phyloP scores from a whole-genome alignment of 2,888 invertebrate genomes.

The Podotricha telesiphe region DNA sequence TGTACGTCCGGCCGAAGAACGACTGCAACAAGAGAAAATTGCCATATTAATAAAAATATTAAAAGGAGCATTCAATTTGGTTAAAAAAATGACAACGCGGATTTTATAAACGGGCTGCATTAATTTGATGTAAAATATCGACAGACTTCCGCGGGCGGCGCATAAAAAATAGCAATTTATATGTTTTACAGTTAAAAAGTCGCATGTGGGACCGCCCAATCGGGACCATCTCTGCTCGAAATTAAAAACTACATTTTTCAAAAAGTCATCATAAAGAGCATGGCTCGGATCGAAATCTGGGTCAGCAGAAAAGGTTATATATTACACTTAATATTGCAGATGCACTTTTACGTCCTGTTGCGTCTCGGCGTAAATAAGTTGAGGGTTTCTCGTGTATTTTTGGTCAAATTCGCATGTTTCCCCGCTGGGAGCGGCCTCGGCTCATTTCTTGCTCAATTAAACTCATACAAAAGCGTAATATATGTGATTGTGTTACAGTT shows the following conservation, averaged over 20 bases:
- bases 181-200: constrained; percentile 77
- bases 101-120: constrained; percentile 66
- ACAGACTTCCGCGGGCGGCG: constrained; percentile 69
- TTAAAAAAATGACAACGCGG: constrained; percentile 61
- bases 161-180: constrained; percentile 80
- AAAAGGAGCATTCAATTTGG: constrained; percentile 60
- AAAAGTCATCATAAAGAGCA: constrained; percentile 82
- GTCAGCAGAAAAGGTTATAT: constrained; percentile 78
- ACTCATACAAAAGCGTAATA: constrained; percentile 78
- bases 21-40: constrained; percentile 88
- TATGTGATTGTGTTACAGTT: constrained; percentile 80
- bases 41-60: constrained; percentile 57
- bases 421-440: constrained; percentile 72
- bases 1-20: constrained; percentile 96
- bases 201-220: constrained; percentile 68
- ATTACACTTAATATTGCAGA: constrained; percentile 80
- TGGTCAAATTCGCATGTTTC: constrained; percentile 78
- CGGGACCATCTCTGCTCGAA: constrained; percentile 63
- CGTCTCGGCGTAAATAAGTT: constrained; percentile 77
- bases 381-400: constrained; percentile 71
- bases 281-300: constrained; percentile 73
- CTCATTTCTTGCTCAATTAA: constrained; percentile 80
- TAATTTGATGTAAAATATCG: constrained; percentile 78
- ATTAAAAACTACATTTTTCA: constrained; percentile 83
- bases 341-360: constrained; percentile 67